Evolutionary conservation across 2,888 invertebrate species (phyloP).

Genomic region (Limnephilus auricula): DNA sequence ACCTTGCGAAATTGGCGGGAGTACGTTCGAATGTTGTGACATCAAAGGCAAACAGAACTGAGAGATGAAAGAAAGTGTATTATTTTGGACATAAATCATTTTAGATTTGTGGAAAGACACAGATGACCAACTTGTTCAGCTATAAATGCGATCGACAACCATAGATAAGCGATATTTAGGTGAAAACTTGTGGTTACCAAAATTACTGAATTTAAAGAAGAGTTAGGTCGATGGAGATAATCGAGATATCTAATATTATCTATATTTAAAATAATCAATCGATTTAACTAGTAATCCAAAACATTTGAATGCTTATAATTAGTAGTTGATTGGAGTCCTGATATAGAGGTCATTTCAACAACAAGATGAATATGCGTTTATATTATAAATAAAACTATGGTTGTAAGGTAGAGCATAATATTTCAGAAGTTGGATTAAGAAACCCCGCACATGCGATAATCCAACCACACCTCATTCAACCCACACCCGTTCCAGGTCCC

Average conservation of each 20-base stretch:
- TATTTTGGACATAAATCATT: not conserved
- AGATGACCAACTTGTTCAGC: not conserved
- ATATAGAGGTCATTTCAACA: not conserved
- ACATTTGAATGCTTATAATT: not conserved
- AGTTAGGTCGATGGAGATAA: too few species aligned
- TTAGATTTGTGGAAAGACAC: not conserved
- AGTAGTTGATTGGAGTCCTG: too few species aligned
- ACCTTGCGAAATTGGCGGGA: not conserved
- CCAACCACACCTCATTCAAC: not conserved
- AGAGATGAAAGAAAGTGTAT: slow-evolving; percentile 32
- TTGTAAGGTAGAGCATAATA: not conserved
- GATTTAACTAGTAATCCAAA: not conserved
- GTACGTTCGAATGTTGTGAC: slow-evolving; percentile 3
- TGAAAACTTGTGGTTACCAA: not conserved
- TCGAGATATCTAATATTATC: too few species aligned
- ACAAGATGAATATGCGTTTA: too few species aligned
- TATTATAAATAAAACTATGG: not conserved
- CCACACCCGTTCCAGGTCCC: not conserved
- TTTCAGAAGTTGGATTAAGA: not conserved
- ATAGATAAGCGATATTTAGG: not conserved
- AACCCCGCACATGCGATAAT: not conserved
- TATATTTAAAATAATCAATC: not conserved
- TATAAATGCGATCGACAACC: not conserved
- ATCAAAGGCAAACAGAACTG: slow-evolving; percentile 11
- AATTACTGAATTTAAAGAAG: not conserved